phyloP scores from a whole-genome alignment of 2,797 vertebrate genomes.

The Dipus sagitta region DNA sequence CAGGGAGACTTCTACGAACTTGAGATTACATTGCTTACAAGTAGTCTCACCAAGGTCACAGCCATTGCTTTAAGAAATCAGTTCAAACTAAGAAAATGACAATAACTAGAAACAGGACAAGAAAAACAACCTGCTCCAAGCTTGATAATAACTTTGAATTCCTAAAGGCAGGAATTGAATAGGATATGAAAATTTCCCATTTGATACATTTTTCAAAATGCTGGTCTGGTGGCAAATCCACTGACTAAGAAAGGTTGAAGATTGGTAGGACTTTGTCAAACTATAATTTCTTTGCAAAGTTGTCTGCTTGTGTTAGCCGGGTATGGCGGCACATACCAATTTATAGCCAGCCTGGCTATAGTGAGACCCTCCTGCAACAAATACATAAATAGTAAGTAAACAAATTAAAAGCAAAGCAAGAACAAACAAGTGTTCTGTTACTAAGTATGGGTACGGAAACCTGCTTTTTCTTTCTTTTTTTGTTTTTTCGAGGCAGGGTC shows the following conservation, averaged over 20 bases:
- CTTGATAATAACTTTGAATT: constrained; percentile 24
- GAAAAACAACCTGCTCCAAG: constrained; percentile 4
- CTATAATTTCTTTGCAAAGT: constrained; percentile 25
- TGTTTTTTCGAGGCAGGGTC: too few relatives aligned
- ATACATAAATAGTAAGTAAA: too few relatives aligned
- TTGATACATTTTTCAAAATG: constrained; percentile 23
- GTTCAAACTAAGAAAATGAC: neutral
- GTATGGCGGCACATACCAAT: neutral
- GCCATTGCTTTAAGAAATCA: neutral
- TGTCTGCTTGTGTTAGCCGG: neutral
- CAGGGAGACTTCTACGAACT: neutral
- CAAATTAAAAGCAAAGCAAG: too few relatives aligned
- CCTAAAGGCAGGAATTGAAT: constrained; percentile 26
- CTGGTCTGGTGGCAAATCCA: neutral
- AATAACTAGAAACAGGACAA: neutral
- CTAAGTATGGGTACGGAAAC: neutral
- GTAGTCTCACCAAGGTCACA: neutral
- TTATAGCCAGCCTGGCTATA: neutral
- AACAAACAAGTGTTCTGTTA: neutral
- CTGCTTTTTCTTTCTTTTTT: neutral
- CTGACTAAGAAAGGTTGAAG: neutral
- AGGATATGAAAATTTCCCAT: neutral
- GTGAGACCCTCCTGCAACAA: neutral
- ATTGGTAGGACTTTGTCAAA: neutral
- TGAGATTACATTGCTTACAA: neutral